Percentiles rank a stretch among this genome's conserved stretches.
Evolutionary conservation across 1,140 invertebrate species (phyloP).

Genomic region (Medauroidea extradentata): DNA sequence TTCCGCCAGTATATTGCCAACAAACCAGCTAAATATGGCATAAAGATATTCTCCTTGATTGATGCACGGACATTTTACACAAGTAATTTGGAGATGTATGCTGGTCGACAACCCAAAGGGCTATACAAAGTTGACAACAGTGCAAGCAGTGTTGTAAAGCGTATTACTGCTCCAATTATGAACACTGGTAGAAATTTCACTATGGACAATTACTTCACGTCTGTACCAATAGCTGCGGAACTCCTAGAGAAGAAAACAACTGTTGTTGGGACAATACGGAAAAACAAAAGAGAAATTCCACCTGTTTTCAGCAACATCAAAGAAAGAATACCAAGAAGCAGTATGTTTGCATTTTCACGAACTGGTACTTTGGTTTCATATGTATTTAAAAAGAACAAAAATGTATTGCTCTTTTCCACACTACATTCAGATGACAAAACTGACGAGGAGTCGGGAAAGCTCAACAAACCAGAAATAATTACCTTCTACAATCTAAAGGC

Average conservation of each 20-base stretch:
- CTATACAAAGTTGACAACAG: conserved; percentile 12
- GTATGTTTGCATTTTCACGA: conserved; percentile 1
- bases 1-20: conserved; percentile 44
- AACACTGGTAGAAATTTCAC: conserved; percentile 1
- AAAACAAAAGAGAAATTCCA: conserved; percentile 5
- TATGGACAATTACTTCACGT: neutral
- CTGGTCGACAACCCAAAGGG: neutral
- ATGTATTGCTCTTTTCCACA: too few species aligned
- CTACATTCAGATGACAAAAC: too few species aligned
- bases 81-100: conserved; percentile 35
- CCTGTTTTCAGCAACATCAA: neutral
- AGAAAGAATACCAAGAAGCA: neutral
- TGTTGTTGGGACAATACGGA: neutral
- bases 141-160: neutral
- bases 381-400: neutral
- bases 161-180: neutral
- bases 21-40: conserved; percentile 43
- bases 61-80: conserved; percentile 34
- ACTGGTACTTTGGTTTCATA: neutral
- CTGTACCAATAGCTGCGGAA: neutral
- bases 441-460: too few species aligned
- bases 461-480: too few species aligned
- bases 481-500: too few species aligned
- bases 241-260: neutral
- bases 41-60: too few species aligned